Percentiles rank a stretch among this genome's conserved stretches.
Conservation (phyloP, 92 coral and sea anemone species). For the Scolanthus callimorphus region DNA sequence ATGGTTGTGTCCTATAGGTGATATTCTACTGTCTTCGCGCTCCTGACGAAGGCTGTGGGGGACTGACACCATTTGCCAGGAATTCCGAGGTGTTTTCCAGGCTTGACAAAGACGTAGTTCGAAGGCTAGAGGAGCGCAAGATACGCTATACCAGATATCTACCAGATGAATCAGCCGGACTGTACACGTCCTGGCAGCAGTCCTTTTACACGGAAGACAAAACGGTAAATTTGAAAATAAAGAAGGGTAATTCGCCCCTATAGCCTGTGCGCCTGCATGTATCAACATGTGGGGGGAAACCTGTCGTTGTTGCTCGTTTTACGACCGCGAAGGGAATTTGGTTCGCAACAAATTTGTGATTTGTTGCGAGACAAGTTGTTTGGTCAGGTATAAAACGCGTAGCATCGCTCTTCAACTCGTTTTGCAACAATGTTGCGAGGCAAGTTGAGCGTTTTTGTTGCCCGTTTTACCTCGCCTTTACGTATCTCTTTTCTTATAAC, state of each 20-base stretch:
- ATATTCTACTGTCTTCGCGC: constrained; percentile 68
- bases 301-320: no score
- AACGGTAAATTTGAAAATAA: constrained; percentile 44
- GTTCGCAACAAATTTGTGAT: no score
- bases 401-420: no score
- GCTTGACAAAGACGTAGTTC: constrained; percentile 59
- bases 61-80: constrained; percentile 72
- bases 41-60: constrained; percentile 66
- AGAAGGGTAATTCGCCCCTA: no score
- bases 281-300: no score
- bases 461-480: no score
- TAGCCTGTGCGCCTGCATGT: no score
- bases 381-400: no score
- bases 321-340: no score
- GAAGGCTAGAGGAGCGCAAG: constrained; percentile 43
- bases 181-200: constrained; percentile 79
- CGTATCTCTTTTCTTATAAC: background rate
- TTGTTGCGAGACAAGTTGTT: no score
- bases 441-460: no score
- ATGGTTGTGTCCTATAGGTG: constrained; percentile 38
- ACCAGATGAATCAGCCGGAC: constrained; percentile 39
- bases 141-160: constrained; percentile 73
- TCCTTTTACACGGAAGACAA: constrained; percentile 58
- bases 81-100: constrained; percentile 60
- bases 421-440: no score